Percentiles rank a stretch among this genome's conserved stretches.
phyloP scores from a whole-genome alignment of 2,113 vertebrate species.

The Nicator chloris region DNA sequence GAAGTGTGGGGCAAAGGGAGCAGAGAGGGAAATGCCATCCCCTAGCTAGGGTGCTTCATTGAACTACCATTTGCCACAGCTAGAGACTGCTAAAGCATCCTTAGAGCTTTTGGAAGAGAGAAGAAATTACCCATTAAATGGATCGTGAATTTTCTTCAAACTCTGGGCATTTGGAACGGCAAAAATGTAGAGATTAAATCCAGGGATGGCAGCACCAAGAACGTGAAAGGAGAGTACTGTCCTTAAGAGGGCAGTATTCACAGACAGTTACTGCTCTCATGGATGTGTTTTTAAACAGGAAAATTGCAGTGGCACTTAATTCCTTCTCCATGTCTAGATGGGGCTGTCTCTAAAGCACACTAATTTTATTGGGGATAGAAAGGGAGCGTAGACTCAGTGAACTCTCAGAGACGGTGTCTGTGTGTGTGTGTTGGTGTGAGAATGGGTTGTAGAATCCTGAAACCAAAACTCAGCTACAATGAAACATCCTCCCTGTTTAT shows the following conservation, averaged over 20 bases:
- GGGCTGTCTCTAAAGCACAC: not conserved
- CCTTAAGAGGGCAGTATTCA: not conserved
- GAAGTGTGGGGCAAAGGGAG: not conserved
- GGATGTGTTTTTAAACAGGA: not conserved
- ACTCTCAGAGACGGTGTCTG: accelerated
- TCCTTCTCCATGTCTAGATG: not conserved
- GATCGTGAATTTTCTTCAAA: not conserved
- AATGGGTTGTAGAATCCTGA: not conserved
- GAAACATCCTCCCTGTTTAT: not conserved
- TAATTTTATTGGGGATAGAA: not conserved
- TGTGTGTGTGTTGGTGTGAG: not conserved
- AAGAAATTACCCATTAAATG: not conserved
- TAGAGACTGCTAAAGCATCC: not conserved
- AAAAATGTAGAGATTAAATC: not conserved
- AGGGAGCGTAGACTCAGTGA: not conserved
- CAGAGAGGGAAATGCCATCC: not conserved
- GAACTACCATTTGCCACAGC: accelerated
- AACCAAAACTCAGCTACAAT: not conserved
- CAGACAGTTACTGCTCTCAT: not conserved
- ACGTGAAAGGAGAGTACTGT: not conserved
- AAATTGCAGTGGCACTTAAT: not conserved
- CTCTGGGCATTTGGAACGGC: not conserved
- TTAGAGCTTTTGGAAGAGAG: not conserved
- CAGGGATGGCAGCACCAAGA: not conserved
- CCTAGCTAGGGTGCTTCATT: too few species aligned